Conservation (phyloP, 23 tunicate species). For the Ascidia mentula region DNA sequence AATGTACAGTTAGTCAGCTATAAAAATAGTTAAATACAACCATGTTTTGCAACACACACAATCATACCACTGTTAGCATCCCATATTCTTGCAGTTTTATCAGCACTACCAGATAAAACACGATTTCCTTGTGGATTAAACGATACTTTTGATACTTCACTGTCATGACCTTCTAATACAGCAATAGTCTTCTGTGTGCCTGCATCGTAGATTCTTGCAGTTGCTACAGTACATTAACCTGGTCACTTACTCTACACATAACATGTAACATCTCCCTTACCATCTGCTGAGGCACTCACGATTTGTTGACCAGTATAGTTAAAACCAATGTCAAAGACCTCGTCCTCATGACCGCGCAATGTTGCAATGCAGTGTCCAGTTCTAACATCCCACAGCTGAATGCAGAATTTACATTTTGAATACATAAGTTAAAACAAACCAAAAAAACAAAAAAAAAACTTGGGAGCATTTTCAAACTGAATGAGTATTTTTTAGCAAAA, state of each 20-base stretch:
- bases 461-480: too few species aligned
- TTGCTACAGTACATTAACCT: constrained; percentile 27
- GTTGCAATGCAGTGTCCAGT: constrained; percentile 90
- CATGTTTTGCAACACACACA: not conserved
- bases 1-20: too few species aligned
- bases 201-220: constrained; percentile 74
- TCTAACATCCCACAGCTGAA: constrained; percentile 87
- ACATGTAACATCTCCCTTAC: constrained; percentile 22
- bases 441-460: too few species aligned
- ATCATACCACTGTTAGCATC: constrained; percentile 56
- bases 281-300: constrained; percentile 90
- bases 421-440: too few species aligned
- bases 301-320: constrained; percentile 78
- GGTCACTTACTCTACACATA: not conserved
- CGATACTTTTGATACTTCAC: constrained; percentile 93
- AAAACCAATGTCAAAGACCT: constrained; percentile 93
- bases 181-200: constrained; percentile 59
- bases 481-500: too few species aligned
- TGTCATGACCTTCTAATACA: constrained; percentile 94
- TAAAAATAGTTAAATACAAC: too few species aligned
- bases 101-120: constrained; percentile 69
- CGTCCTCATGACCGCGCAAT: constrained; percentile 87
- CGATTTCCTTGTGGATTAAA: constrained; percentile 92
- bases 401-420: too few species aligned
- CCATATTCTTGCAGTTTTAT: constrained; percentile 91